These are phyloP conservation scores for Todiramphus saurophagus DNA, from an alignment of 2,113 vertebrate species.

Conservation along the genomic window DNA sequence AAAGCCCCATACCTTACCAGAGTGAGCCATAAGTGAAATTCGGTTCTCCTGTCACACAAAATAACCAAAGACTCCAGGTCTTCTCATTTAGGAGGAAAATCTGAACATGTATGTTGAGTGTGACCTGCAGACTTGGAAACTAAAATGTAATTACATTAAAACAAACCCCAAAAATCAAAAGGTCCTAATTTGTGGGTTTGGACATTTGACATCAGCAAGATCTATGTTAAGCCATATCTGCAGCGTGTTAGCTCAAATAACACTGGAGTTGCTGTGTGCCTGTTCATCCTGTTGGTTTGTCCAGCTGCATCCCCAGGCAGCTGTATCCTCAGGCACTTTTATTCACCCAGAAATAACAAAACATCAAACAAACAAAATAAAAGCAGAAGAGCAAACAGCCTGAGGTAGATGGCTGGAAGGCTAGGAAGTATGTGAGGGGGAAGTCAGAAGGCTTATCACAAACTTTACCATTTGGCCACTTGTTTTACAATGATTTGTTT, in stretches of 20 bases:
- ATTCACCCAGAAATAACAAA: background rate
- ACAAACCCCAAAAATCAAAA: background rate
- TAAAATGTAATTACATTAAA: background rate
- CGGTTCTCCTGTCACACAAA: background rate
- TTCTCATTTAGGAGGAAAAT: background rate
- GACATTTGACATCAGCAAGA: background rate
- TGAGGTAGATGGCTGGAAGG: background rate
- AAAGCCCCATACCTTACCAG: background rate
- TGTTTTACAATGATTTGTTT: background rate
- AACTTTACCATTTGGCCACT: background rate
- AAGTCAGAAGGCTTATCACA: background rate
- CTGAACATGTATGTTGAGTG: background rate
- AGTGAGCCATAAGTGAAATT: background rate
- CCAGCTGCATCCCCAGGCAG: background rate
- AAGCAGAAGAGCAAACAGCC: background rate
- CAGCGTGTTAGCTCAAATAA: background rate
- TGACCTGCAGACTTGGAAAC: background rate
- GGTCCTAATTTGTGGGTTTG: background rate
- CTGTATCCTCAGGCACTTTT: background rate
- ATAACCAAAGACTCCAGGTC: background rate
- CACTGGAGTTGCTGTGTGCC: background rate
- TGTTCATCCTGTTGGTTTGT: background rate
- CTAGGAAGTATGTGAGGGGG: rapidly evolving
- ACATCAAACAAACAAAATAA: background rate
- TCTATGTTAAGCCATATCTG: background rate